Conservation (phyloP, 2,113 vertebrate species). For the Erpornis zantholeuca region DNA sequence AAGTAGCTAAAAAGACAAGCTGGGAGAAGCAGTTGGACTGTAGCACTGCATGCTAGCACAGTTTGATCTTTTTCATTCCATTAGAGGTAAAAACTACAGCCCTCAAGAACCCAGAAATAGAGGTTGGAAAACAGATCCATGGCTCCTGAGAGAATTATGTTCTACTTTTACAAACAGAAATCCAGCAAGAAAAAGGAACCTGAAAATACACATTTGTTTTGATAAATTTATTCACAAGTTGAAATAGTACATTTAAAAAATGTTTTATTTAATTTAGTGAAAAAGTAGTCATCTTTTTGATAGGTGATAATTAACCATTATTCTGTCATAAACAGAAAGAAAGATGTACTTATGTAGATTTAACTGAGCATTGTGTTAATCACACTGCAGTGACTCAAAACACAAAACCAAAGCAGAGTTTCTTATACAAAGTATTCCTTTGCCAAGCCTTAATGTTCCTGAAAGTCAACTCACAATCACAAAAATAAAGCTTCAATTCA, state of each 20-base stretch:
- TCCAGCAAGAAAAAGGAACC: slow-evolving; percentile 1
- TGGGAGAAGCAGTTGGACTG: background rate
- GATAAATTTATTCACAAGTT: slow-evolving; percentile 54
- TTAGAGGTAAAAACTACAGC: background rate
- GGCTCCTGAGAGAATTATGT: background rate
- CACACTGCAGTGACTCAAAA: slow-evolving; percentile 70
- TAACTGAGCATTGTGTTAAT: slow-evolving; percentile 66
- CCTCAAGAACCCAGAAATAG: background rate
- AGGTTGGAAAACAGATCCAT: background rate
- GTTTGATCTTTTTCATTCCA: slow-evolving; percentile 27
- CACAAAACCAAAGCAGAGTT: slow-evolving; percentile 54
- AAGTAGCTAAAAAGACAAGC: slow-evolving; percentile 6
- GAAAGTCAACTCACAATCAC: slow-evolving; percentile 5
- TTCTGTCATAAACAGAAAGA: slow-evolving; percentile 76
- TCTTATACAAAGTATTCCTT: slow-evolving; percentile 47
- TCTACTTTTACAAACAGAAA: background rate
- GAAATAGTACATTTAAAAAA: slow-evolving; percentile 41
- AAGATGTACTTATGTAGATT: slow-evolving; percentile 55
- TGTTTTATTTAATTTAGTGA: slow-evolving; percentile 71
- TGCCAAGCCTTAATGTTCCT: slow-evolving; percentile 1
- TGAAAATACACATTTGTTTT: slow-evolving; percentile 54
- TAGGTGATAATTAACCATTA: slow-evolving; percentile 72
- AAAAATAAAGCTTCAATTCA: slow-evolving; percentile 17
- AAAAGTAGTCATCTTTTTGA: slow-evolving; percentile 69
- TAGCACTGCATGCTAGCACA: background rate